Conservation (phyloP, 2,797 vertebrate genomes). For the Hoplostethus atlanticus region DNA sequence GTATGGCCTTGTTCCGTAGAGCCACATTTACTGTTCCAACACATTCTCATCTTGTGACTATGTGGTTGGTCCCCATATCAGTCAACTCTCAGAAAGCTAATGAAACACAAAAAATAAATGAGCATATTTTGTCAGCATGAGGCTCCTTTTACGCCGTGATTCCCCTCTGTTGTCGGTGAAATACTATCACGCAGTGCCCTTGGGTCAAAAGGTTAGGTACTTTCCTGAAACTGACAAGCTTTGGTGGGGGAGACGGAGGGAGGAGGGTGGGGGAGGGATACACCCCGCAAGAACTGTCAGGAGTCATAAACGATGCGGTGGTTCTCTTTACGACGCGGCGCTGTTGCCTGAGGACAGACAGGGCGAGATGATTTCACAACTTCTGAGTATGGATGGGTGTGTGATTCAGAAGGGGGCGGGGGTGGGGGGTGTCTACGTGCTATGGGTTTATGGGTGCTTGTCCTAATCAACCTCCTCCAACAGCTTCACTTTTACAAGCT, state of each 20-base stretch:
- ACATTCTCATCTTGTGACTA: not conserved
- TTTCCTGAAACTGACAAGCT: slow-evolving; percentile 36
- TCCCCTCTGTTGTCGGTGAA: slow-evolving; percentile 16
- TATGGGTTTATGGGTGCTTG: slow-evolving; percentile 41
- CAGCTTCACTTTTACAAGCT: slow-evolving; percentile 50
- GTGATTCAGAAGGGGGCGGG: slow-evolving; percentile 33
- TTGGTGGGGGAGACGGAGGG: not conserved
- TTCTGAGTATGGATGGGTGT: slow-evolving; percentile 6
- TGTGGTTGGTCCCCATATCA: too few relatives aligned
- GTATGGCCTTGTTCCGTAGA: too few relatives aligned
- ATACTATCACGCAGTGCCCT: slow-evolving; percentile 10
- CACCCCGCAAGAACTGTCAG: slow-evolving; percentile 32
- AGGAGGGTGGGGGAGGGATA: not conserved
- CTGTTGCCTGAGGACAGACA: slow-evolving; percentile 19
- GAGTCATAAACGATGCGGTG: slow-evolving; percentile 37
- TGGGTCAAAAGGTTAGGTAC: slow-evolving; percentile 31
- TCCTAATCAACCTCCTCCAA: slow-evolving; percentile 36
- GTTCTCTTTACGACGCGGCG: slow-evolving; percentile 20
- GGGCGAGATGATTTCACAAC: slow-evolving; percentile 30
- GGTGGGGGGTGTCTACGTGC: slow-evolving; percentile 3
- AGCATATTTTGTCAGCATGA: not conserved
- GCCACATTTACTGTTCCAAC: too few relatives aligned
- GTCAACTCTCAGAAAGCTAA: not conserved
- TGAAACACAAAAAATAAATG: not conserved
- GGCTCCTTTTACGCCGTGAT: not conserved